Percentiles rank a stretch among this genome's conserved stretches.
phyloP scores from a whole-genome alignment of 1,140 invertebrate genomes.

The Elysia chlorotica region DNA sequence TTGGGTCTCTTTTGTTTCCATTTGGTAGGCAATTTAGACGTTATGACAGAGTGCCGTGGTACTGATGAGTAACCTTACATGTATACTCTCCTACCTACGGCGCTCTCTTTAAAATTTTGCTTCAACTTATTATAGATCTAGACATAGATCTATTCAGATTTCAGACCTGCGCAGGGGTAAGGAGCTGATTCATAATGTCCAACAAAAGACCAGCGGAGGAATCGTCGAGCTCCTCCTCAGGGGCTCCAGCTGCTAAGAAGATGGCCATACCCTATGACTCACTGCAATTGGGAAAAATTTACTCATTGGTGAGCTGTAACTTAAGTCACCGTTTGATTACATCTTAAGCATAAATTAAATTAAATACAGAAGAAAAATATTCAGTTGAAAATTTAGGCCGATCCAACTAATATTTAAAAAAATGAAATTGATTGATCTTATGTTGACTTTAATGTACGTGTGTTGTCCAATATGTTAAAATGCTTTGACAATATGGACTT shows the following conservation, averaged over 20 bases:
- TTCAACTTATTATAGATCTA: no score
- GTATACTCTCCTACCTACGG: not conserved
- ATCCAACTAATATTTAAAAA: no score
- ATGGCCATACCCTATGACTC: conserved; percentile 85
- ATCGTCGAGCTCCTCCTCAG: conserved; percentile 63
- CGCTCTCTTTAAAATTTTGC: no score
- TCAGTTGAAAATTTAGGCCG: no score
- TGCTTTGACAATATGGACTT: no score
- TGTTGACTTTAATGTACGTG: no score
- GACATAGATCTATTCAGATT: no score
- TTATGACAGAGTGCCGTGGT: not conserved
- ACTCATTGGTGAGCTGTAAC: conserved; percentile 79
- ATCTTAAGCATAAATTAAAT: no score
- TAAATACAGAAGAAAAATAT: no score
- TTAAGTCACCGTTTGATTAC: no score
- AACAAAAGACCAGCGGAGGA: conserved; percentile 29
- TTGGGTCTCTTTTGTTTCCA: not conserved
- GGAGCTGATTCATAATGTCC: not conserved
- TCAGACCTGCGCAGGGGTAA: not conserved
- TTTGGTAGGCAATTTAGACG: not conserved
- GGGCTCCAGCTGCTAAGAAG: conserved; percentile 72
- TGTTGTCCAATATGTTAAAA: no score
- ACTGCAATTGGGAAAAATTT: conserved; percentile 88
- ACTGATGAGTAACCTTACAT: not conserved
- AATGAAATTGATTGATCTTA: no score